These are phyloP conservation scores for Neofelis nebulosa DNA, from an alignment of 2,113 vertebrate genomes.

Conservation along the genomic window DNA sequence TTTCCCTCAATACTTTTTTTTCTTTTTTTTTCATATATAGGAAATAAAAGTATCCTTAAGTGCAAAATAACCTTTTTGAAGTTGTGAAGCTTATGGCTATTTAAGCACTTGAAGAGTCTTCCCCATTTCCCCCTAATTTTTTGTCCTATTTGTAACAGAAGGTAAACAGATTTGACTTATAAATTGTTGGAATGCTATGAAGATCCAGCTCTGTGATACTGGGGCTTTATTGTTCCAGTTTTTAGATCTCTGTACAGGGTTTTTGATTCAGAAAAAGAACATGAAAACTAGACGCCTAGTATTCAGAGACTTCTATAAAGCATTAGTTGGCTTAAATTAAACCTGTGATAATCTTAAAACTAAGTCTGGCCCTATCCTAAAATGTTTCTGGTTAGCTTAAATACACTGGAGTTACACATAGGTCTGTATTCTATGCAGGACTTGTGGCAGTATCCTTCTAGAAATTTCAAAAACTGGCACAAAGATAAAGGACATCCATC, in stretches of 20 bases:
- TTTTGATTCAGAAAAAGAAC: slow-evolving; percentile 12
- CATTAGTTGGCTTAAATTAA: not conserved
- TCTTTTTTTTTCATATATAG: not conserved
- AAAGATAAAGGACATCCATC: not conserved
- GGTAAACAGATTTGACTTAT: not conserved
- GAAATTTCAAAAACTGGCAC: not conserved
- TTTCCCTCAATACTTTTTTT: not conserved
- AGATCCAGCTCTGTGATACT: not conserved
- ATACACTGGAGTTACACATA: not conserved
- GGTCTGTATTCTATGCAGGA: not conserved
- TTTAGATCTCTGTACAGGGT: not conserved
- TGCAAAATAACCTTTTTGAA: not conserved
- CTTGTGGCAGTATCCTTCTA: not conserved
- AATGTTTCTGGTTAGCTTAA: not conserved
- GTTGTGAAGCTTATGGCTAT: not conserved
- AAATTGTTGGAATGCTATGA: not conserved
- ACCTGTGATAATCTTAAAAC: not conserved
- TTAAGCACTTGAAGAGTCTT: not conserved
- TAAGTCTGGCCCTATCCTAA: not conserved
- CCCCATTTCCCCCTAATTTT: not conserved
- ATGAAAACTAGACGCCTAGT: not conserved
- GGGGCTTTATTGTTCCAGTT: not conserved
- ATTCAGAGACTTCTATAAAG: not conserved
- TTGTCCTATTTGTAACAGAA: not conserved
- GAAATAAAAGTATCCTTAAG: not conserved